Evolutionary conservation across 1,140 invertebrate genomes (phyloP), one percentile per base, ranked within the genome.

Genomic region (Cyclargus thomasi): DNA sequence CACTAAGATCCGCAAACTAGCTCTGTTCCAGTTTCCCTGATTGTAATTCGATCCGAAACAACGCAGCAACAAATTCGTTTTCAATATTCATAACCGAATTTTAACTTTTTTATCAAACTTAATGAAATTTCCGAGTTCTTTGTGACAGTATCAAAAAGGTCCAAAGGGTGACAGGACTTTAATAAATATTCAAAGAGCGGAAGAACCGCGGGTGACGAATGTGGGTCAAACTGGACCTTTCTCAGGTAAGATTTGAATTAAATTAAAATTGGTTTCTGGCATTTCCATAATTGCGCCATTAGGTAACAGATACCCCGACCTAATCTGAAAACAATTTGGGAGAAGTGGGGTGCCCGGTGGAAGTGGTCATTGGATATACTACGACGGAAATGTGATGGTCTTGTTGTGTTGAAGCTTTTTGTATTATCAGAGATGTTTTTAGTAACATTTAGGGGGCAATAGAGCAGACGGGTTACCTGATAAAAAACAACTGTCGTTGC

Each of bases 191-290:
- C 18, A 59, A 59, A 59, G 21, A 17, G 55, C 55, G 55, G 55
- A 59, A 59, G 55, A 59, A 59, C 55, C 55, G 55, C 18, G 17
- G 55, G n/a, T 59, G 55, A 59, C 18, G 55, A 21, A 59, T 59
- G 55, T 59, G 55, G 55, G 55, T 59, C 55, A 59, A 11, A 7
- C 10, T 20, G 18, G 17, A 59, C 55, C 55, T 59, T 59, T 59
- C 18, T 59, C 55, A 59, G 55, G 55, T 59, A 59, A 59, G 55
- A 59, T 59, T 59, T 59, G 55, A 59, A 59, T 59, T 59, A 20
- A 59, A 59, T 22, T 59, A 11, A 21, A 59, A 59, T 59, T 21
- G 18, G 17, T 59, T 20, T 47, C 39, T 47, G 39, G 14, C 39
- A 14, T 47, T 47, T 47, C 39, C 39, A 47, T 47, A 47, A 47